Evolutionary conservation across 2,888 invertebrate species (phyloP).

Genomic region (Drosophila colorata): DNA sequence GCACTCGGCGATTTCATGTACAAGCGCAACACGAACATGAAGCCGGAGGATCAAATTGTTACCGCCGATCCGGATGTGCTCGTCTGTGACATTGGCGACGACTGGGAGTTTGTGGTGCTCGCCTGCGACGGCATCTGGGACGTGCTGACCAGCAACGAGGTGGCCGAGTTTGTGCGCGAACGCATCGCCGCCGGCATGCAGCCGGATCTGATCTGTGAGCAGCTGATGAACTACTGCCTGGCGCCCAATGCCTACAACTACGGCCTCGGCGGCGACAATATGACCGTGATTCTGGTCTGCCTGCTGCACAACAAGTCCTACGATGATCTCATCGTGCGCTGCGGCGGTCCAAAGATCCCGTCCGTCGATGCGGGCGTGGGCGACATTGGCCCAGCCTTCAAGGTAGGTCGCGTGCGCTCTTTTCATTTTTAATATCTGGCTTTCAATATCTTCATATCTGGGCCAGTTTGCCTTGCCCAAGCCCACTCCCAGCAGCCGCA

Average conservation of each 20-base stretch:
- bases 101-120: conserved; percentile 97
- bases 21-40: conserved; percentile 94
- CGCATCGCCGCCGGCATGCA: conserved; percentile 92
- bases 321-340: conserved; percentile 80
- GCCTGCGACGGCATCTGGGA: conserved; percentile 99
- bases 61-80: conserved; percentile 98
- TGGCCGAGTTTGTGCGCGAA: conserved; percentile 94
- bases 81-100: conserved; percentile 90
- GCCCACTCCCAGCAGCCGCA: conserved; percentile 8
- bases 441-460: too few relatives aligned
- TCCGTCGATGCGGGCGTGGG: conserved; percentile 39
- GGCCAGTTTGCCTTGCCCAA: conserved; percentile 17
- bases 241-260: conserved; percentile 98
- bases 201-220: conserved; percentile 98
- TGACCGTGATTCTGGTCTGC: conserved; percentile 97
- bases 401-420: conserved; percentile 9
- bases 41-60: conserved; percentile 97
- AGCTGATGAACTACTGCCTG: conserved; percentile 96
- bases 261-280: conserved; percentile 99
- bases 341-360: conserved; percentile 48
- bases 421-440: too few relatives aligned
- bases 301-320: conserved; percentile 86
- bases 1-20: conserved; percentile 99
- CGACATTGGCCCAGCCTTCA: conserved; percentile 33
- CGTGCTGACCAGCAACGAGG: conserved; percentile 97